A percentile compares a stretch with the other conserved stretches of the same genome.
phyloP scores from a whole-genome alignment of 2,797 vertebrate species.

The Eurystomus glaucurus region DNA sequence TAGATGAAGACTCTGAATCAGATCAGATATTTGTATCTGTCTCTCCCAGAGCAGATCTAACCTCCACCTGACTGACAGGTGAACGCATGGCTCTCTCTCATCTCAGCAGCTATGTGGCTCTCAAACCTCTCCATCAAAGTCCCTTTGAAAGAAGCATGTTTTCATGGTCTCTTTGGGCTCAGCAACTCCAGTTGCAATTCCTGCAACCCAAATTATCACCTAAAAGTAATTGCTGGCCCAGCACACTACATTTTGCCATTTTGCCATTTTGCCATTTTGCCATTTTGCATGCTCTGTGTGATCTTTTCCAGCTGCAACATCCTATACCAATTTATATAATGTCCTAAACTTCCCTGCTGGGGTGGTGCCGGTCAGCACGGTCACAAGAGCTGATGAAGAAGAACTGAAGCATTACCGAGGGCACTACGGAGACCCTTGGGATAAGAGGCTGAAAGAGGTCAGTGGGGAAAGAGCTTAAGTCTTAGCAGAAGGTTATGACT shows the following conservation, averaged over 20 bases:
- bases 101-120: neutral
- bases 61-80: fast-evolving
- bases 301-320: constrained; percentile 77
- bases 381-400: constrained; percentile 87
- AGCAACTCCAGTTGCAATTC: neutral
- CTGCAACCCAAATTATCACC: neutral
- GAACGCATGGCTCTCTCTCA: neutral
- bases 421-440: constrained; percentile 83
- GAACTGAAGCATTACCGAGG: constrained; percentile 85
- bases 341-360: constrained; percentile 91
- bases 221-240: neutral
- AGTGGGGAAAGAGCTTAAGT: neutral
- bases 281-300: neutral
- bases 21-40: neutral
- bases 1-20: neutral
- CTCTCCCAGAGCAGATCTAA: neutral
- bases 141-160: neutral
- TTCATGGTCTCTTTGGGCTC: neutral
- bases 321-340: constrained; percentile 86
- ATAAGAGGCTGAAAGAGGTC: constrained; percentile 79
- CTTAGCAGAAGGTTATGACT: neutral
- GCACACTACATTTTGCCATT: neutral
- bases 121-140: neutral
- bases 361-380: constrained; percentile 86
- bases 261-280: neutral